Percentiles rank a stretch among this genome's conserved stretches.
phyloP scores from a whole-genome alignment of 2,797 vertebrate species.

The Rhynchonycteris naso region DNA sequence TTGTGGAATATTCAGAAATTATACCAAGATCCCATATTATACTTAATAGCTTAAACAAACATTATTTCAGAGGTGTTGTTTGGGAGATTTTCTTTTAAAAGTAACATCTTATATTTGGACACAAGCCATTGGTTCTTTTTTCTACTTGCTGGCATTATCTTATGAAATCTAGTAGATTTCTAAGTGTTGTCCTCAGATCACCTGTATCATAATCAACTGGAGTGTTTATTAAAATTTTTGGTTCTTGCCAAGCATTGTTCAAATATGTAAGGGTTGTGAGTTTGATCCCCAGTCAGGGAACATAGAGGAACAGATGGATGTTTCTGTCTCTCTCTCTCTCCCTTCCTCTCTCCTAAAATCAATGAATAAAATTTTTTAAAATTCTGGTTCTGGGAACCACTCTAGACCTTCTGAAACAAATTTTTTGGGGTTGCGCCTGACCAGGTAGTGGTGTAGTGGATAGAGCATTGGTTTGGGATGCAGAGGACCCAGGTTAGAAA shows the following conservation, averaged over 20 bases:
- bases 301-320: no score
- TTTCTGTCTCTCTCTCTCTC: no score
- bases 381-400: background rate
- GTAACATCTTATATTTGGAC: background rate
- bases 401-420: background rate
- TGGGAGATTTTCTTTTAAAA: background rate
- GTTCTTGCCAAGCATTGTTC: background rate
- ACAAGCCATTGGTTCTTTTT: background rate
- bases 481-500: no score
- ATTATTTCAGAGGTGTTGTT: background rate
- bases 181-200: background rate
- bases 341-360: no score
- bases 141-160: background rate
- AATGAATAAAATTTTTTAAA: background rate
- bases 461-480: no score
- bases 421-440: background rate
- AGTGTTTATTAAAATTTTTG: background rate
- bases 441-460: no score
- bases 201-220: background rate
- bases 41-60: background rate
- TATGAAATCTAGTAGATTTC: background rate
- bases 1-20: background rate
- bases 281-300: no score
- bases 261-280: no score
- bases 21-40: background rate